Base-by-base conservation (phyloP, 2,797 vertebrate genomes). In the Rhinichthys osculus region DNA sequence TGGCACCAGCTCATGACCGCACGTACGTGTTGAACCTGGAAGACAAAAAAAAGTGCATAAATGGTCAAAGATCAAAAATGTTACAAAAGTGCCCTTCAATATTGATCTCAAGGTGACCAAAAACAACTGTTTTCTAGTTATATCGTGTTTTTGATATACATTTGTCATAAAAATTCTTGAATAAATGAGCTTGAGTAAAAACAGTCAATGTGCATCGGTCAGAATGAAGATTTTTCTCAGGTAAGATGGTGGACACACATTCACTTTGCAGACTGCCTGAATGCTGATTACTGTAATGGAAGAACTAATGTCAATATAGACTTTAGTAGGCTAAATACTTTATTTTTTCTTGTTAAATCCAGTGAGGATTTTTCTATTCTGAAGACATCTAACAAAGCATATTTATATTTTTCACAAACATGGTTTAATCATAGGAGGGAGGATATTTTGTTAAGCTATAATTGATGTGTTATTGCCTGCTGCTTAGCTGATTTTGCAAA, bases 1-100 rank as follows among this genome's bases (percentile, higher is more conserved):
- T 81, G 90, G 86, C 78, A 82, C 81, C 84, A 59, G 67, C 74
- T 89, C 94, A 95, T 95, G 91, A 85, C 91, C 90, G 66, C 81
- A 87, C 87, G 89, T 83, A 83, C 79, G 70, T 73, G 86, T 85
- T 70, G 59, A 69, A 67, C 90, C 90, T 92, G 77, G 80, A 81
- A 85, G 40, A 77, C n/a, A 87, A 33, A 88, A 62, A 62, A 64
- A 27, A 57, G 62, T 85, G 86, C 33, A 89, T 13, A 47, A 66
- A 62, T 78, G 21, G 17, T 83, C n/a, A 85, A 57, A 76, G 14
- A 40, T 30, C 21, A 62, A 33, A 42, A 19, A 4, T 27, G 38
- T 33, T 62, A 4, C n/a, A 33, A 40, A 42, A 44, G 17, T 38
- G 8, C 35, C 62, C 62, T 64, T 69, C 64, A 64, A 27, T 27